These are phyloP conservation scores for Chalcis sispes DNA, from an alignment of 2,888 invertebrate species.

Conservation along the genomic window DNA sequence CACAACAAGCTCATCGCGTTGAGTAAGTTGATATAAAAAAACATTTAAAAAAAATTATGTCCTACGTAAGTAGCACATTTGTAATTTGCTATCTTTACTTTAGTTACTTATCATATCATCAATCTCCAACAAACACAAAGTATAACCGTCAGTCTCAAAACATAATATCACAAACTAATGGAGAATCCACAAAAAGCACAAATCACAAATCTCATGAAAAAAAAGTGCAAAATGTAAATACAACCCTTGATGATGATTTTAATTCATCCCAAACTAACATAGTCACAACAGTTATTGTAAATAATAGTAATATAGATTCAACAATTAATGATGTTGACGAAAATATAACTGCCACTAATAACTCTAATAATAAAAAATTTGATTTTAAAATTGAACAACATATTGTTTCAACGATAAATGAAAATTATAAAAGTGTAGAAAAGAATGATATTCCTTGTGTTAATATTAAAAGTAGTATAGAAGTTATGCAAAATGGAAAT, in stretches of 20 bases:
- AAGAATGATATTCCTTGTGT: conserved; percentile 65
- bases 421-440: conserved; percentile 64
- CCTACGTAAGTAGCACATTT: conserved; percentile 55
- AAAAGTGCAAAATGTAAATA: conserved; percentile 62
- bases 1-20: conserved; percentile 60
- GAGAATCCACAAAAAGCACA: conserved; percentile 60
- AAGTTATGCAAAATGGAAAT: conserved; percentile 68
- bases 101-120: conserved; percentile 72
- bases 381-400: conserved; percentile 68
- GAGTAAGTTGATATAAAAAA: conserved; percentile 57
- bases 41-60: conserved; percentile 52
- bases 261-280: conserved; percentile 66
- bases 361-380: conserved; percentile 61
- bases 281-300: conserved; percentile 66
- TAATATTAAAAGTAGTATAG: conserved; percentile 68
- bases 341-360: conserved; percentile 57
- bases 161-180: conserved; percentile 75
- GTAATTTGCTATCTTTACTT: conserved; percentile 62
- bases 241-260: conserved; percentile 62
- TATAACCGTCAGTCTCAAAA: conserved; percentile 64
- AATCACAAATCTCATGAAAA: conserved; percentile 64
- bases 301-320: conserved; percentile 66
- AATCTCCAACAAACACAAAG: conserved; percentile 76
- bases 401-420: conserved; percentile 65
- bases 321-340: conserved; percentile 61